These are phyloP conservation scores for Formica exsecta DNA, from an alignment of 1,140 invertebrate genomes.

Conservation along the genomic window DNA sequence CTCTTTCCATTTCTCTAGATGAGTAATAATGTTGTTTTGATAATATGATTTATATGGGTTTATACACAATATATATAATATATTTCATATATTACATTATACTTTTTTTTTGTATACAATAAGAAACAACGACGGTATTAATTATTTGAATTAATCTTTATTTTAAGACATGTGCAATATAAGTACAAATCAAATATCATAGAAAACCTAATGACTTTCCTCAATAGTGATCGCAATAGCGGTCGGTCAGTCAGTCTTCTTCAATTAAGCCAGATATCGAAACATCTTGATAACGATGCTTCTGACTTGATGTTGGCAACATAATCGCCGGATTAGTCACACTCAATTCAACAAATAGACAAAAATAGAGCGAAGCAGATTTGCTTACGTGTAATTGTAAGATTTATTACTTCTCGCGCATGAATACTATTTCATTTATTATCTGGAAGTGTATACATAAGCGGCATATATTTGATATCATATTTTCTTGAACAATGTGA, in stretches of 20 bases:
- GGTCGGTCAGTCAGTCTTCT: neutral
- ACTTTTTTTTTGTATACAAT: neutral
- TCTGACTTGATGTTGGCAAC: slow-evolving; percentile 19
- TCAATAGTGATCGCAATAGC: neutral
- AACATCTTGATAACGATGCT: slow-evolving; percentile 45
- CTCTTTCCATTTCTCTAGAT: slow-evolving; percentile 4
- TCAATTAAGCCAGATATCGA: slow-evolving; percentile 19
- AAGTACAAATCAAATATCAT: slow-evolving; percentile 6
- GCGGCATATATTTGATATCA: neutral
- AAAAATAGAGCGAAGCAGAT: slow-evolving; percentile 39
- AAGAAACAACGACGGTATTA: neutral
- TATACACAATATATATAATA: too few species aligned
- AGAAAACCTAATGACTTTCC: slow-evolving; percentile 12
- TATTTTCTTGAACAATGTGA: neutral
- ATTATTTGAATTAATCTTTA: slow-evolving; percentile 8
- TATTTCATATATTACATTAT: neutral
- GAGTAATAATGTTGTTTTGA: slow-evolving; percentile 14
- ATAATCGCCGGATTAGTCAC: slow-evolving; percentile 21
- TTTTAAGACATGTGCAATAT: neutral
- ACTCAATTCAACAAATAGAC: slow-evolving; percentile 35
- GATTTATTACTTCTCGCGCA: slow-evolving; percentile 19
- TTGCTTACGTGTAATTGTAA: slow-evolving; percentile 28
- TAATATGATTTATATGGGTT: neutral
- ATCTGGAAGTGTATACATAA: neutral
- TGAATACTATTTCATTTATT: slow-evolving; percentile 8